A percentile compares a stretch with the other conserved stretches of the same genome.
Evolutionary conservation across 2,113 vertebrate genomes (phyloP).

Genomic region (Notothenia coriiceps): DNA sequence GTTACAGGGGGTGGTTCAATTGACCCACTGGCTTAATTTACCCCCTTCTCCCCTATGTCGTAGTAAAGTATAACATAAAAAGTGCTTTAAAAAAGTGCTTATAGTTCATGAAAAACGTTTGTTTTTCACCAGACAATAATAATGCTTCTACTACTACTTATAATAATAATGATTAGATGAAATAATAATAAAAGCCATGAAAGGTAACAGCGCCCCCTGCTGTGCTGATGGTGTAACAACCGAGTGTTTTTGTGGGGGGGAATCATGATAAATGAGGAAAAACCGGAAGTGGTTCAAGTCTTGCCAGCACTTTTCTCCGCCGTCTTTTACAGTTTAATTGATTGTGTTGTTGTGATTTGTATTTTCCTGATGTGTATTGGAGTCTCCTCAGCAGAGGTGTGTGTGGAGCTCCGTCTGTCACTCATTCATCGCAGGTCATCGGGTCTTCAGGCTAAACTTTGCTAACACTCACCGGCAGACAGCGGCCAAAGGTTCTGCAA

Average conservation of each 20-base stretch:
- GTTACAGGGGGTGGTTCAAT: too few relatives aligned
- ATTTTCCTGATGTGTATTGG: fast-evolving
- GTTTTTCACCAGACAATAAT: too few relatives aligned
- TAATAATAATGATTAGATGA: too few relatives aligned
- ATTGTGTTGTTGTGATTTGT: too few relatives aligned
- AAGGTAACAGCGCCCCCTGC: constrained; percentile 19
- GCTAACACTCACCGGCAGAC: background rate
- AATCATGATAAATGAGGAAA: background rate
- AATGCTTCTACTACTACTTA: too few relatives aligned
- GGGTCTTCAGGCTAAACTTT: constrained; percentile 1
- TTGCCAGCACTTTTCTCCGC: fast-evolving
- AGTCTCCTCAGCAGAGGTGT: background rate
- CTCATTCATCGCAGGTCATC: background rate
- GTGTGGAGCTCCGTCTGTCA: background rate
- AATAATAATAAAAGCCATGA: too few relatives aligned
- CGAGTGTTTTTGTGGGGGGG: too few relatives aligned
- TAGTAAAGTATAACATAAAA: too few relatives aligned
- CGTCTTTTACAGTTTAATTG: background rate
- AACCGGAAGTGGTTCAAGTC: background rate
- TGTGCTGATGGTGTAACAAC: background rate
- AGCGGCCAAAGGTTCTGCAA: constrained; percentile 21
- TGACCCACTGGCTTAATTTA: too few relatives aligned
- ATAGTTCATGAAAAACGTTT: too few relatives aligned
- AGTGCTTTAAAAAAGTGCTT: too few relatives aligned
- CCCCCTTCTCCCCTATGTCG: too few relatives aligned